Base-by-base conservation (phyloP, 2,888 invertebrate genomes). In the Drosophila histrio region DNA sequence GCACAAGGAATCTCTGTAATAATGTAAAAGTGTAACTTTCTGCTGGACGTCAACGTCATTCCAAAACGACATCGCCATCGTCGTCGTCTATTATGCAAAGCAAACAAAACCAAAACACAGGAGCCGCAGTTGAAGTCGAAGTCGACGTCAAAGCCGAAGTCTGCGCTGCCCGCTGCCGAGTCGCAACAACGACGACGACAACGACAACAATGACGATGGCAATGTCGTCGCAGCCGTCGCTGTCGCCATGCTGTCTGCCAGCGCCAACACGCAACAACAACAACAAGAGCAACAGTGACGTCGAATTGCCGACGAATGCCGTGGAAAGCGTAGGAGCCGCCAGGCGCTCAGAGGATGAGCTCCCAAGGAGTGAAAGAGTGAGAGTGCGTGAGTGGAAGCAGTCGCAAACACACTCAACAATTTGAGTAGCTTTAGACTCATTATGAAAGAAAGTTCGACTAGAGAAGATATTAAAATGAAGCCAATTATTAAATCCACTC, bases 211-310 rank as follows among this genome's bases (percentile, higher is more conserved):
- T 59, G 73, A 77, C 78, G 74, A 62, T 39, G 73, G 50, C 73
- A 36, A 56, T 41, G 58, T 50, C 60, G 60, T 28, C 41, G 59
- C 24, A 30, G 47, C 3, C 54, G 75, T 54, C 39, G 79, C 65
- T 53, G 75, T 39, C 82, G 82, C 82, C 82, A 82, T 71, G 82
- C 82, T 82, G 82, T 82, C 82, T 82, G 82, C 82, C 83, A 88
- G 76, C 79, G 88, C 82, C 87, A 82, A 79, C 82, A 82, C 88
- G 86, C 88, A 88, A 86, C 82, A 87, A 34, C 65, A 83, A 66
- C 63, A 76, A 60, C 82, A 81, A 60, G 54, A 73, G 34, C 59
- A 72, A 61, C 85, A 77, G 52, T 69, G 78, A 77, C 81, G 77
- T 72, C 76, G 76, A 32, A 46, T 59, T 65, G 59, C 50, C 77